These are phyloP conservation scores for Tiliqua scincoides DNA, from an alignment of 2,113 vertebrate genomes.

Conservation along the genomic window DNA sequence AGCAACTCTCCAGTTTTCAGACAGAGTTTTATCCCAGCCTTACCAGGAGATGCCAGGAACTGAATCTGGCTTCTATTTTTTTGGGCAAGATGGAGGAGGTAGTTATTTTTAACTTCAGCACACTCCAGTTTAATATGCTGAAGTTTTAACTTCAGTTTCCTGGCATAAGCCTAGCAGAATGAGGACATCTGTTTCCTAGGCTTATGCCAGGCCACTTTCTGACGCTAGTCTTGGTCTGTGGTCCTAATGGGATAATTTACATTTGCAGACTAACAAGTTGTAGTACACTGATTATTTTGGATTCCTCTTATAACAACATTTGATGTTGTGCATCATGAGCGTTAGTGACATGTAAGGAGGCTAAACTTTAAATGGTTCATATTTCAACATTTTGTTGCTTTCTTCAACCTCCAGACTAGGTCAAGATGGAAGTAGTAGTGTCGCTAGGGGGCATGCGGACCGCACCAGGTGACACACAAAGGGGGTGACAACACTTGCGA, in stretches of 20 bases:
- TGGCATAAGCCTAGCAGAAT: no score
- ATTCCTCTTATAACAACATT: neutral
- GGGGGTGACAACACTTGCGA: no score
- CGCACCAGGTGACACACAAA: no score
- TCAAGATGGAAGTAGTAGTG: neutral
- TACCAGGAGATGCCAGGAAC: no score
- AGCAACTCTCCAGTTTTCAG: no score
- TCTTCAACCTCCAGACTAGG: neutral
- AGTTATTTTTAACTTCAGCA: neutral
- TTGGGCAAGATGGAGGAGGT: neutral
- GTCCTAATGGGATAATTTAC: neutral
- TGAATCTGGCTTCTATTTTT: no score
- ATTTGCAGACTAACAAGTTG: neutral
- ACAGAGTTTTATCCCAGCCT: no score
- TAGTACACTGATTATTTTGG: neutral
- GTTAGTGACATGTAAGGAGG: neutral
- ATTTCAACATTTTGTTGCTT: neutral
- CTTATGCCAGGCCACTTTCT: neutral
- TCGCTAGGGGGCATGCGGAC: no score
- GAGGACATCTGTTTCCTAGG: neutral
- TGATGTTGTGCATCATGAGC: neutral
- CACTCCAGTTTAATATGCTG: no score
- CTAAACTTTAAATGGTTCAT: neutral
- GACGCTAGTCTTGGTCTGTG: neutral
- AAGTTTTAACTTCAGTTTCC: no score